Conservation (phyloP, 2,113 vertebrate species). For the Strix uralensis region DNA sequence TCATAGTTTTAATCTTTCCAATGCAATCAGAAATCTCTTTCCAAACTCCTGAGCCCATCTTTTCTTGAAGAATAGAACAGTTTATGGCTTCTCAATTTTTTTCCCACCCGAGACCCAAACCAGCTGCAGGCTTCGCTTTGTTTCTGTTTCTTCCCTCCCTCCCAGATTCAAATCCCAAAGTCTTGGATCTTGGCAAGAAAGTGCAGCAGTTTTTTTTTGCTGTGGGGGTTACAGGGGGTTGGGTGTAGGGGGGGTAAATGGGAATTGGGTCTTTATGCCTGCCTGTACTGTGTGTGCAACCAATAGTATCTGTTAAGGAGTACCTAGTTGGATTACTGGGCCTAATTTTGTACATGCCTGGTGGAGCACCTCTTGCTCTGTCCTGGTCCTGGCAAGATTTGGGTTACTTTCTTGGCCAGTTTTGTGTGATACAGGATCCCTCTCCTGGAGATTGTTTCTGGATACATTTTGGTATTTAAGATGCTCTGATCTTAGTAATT, state of each 20-base stretch:
- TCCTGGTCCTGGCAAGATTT: background rate
- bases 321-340: background rate
- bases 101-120: background rate
- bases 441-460: background rate
- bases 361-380: background rate
- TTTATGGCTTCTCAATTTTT: background rate
- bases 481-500: background rate
- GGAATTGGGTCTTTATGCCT: background rate
- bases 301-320: background rate
- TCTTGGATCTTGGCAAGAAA: background rate
- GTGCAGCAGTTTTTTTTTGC: background rate
- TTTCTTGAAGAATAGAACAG: constrained; percentile 12
- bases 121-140: constrained; percentile 5
- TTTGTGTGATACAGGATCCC: background rate
- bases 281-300: background rate
- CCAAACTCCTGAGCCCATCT: background rate
- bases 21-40: constrained; percentile 18
- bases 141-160: background rate
- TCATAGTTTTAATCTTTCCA: constrained; percentile 21
- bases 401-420: background rate
- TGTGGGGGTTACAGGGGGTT: background rate
- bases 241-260: background rate
- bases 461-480: background rate
- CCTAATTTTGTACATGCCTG: background rate
- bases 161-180: background rate